Conservation (phyloP, 2,888 invertebrate genomes). For the Suillia variegata region DNA sequence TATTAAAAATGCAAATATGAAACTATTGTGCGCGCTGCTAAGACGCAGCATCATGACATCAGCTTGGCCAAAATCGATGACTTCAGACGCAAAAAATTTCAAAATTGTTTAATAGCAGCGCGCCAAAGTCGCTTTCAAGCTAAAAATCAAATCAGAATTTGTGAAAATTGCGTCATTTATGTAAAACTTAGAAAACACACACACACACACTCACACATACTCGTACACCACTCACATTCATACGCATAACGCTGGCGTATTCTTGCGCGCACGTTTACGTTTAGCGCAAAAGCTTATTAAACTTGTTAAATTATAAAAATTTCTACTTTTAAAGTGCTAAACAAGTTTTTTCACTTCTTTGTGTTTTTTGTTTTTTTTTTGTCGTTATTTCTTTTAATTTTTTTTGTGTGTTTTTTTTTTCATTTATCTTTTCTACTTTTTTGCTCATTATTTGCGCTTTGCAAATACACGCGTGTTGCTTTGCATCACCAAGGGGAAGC, state of each 20-base stretch:
- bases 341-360: neutral
- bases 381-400: too few relatives aligned
- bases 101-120: neutral
- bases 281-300: neutral
- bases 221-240: too few relatives aligned
- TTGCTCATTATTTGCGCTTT: neutral
- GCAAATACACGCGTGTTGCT: neutral
- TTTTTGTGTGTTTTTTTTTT: too few relatives aligned
- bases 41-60: too few relatives aligned
- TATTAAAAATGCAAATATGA: too few relatives aligned
- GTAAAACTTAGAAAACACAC: too few relatives aligned
- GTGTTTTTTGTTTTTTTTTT: too few relatives aligned
- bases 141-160: neutral
- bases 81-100: neutral
- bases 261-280: too few relatives aligned
- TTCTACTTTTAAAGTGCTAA: neutral
- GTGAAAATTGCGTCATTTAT: constrained; percentile 1
- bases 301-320: neutral
- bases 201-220: too few relatives aligned
- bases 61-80: neutral
- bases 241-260: too few relatives aligned
- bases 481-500: neutral
- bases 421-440: neutral
- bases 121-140: neutral
- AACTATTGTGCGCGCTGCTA: too few relatives aligned